A percentile compares a stretch with the other conserved stretches of the same genome.
Evolutionary conservation across 2,113 vertebrate genomes (phyloP).

Genomic region (Nothobranchius furzeri): DNA sequence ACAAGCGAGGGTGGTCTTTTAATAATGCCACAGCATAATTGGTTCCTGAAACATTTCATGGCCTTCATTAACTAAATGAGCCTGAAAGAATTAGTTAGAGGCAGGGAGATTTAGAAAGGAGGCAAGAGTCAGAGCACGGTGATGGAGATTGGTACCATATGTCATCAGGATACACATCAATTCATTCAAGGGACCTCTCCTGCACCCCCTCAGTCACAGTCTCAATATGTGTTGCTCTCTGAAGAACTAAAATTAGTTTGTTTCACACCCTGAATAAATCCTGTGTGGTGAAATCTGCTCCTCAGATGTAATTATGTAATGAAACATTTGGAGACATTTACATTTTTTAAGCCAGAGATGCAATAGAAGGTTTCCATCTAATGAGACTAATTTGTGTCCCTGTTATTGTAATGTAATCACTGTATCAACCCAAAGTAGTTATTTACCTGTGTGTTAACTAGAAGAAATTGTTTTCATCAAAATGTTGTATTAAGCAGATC

Average conservation of each 20-base stretch:
- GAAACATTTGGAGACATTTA: constrained; percentile 2
- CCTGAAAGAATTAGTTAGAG: constrained; percentile 59
- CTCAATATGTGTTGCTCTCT: constrained; percentile 53
- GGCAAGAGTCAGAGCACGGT: constrained; percentile 14
- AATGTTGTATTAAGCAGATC: too few relatives aligned
- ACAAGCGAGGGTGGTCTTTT: constrained; percentile 71
- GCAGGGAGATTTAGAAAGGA: constrained; percentile 24
- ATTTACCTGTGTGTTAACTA: too few relatives aligned
- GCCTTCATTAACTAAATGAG: constrained; percentile 79
- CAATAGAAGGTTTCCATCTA: not conserved
- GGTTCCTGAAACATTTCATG: constrained; percentile 76
- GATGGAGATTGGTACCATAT: constrained; percentile 65
- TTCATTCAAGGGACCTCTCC: constrained; percentile 40
- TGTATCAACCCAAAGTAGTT: too few relatives aligned
- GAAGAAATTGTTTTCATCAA: too few relatives aligned
- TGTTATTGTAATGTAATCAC: too few relatives aligned
- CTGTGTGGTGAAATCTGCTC: constrained; percentile 15
- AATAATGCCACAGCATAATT: constrained; percentile 77
- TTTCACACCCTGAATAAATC: constrained; percentile 36
- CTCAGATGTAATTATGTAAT: constrained; percentile 6
- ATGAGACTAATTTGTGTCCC: not conserved
- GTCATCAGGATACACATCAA: constrained; percentile 59
- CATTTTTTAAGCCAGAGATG: constrained; percentile 1
- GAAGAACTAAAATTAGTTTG: constrained; percentile 50
- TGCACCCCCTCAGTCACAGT: constrained; percentile 32